phyloP scores from a whole-genome alignment of 1,140 invertebrate species.

The Ceratosolen fusciceps region DNA sequence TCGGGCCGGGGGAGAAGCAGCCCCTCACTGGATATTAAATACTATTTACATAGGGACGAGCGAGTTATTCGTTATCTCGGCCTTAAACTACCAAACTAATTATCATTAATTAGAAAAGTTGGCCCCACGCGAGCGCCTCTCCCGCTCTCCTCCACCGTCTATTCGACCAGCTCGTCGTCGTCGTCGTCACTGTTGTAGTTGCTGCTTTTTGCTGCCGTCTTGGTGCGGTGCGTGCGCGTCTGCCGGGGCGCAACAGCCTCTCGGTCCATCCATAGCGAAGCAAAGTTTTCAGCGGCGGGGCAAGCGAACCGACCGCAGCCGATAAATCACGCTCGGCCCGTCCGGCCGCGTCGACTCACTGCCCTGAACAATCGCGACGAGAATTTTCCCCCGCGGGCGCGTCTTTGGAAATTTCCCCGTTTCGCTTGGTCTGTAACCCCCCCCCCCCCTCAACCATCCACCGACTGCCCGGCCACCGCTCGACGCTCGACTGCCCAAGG shows the following conservation, averaged over 20 bases:
- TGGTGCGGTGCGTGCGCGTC: too few relatives aligned
- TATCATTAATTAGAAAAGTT: conserved; percentile 72
- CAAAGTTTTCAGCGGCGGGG: conserved; percentile 28
- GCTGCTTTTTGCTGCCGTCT: too few relatives aligned
- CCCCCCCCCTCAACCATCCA: too few relatives aligned
- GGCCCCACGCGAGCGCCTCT: conserved; percentile 44
- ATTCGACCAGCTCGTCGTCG: conserved; percentile 40
- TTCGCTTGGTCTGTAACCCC: too few relatives aligned
- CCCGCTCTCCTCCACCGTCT: conserved; percentile 43
- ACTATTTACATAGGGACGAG: conserved; percentile 54
- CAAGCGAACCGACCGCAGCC: background rate
- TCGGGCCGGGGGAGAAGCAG: conserved; percentile 31
- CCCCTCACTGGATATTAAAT: conserved; percentile 50
- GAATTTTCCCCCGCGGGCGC: conserved; percentile 5
- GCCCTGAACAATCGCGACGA: conserved; percentile 24
- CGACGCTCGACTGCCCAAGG: background rate
- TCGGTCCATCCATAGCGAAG: conserved; percentile 4
- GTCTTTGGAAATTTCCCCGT: conserved; percentile 7
- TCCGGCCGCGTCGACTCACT: background rate
- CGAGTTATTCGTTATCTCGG: conserved; percentile 64
- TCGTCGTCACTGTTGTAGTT: too few relatives aligned
- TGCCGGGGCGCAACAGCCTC: background rate
- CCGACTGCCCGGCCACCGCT: background rate
- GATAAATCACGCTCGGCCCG: conserved; percentile 28
- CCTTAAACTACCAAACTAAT: conserved; percentile 66